Evolutionary conservation across 2,797 vertebrate species (phyloP).

Genomic region (Pangasius larnaudii): DNA sequence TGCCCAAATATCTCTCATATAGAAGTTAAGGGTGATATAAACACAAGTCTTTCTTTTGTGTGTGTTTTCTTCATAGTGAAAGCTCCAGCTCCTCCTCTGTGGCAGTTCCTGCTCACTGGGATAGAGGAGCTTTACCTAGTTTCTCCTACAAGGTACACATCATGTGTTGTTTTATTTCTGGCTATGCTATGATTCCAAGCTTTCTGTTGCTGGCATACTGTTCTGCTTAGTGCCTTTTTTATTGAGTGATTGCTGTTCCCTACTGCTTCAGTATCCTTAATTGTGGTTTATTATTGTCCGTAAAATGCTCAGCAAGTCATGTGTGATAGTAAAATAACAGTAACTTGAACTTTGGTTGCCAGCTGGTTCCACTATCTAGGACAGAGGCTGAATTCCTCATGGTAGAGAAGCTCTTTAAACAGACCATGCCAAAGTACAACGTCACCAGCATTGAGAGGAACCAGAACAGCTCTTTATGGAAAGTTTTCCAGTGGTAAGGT

Average conservation of each 20-base stretch:
- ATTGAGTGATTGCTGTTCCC: not conserved
- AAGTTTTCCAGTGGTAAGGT: slow-evolving; percentile 84
- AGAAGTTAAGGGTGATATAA: not conserved
- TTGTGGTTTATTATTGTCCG: not conserved
- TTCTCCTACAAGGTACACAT: slow-evolving; percentile 82
- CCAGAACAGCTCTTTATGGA: slow-evolving; percentile 86
- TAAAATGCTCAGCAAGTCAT: not conserved
- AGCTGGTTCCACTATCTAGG: slow-evolving; percentile 72
- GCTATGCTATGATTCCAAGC: not conserved
- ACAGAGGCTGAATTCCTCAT: slow-evolving; percentile 75
- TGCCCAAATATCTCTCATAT: not conserved
- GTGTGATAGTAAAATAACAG: not conserved
- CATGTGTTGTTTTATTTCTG: not conserved
- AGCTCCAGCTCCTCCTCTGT: slow-evolving; percentile 55
- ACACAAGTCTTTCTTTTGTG: not conserved
- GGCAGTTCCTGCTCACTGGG: slow-evolving; percentile 84
- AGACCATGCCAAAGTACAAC: slow-evolving; percentile 74
- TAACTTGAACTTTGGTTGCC: slow-evolving; percentile 28
- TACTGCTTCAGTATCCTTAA: not conserved
- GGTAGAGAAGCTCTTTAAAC: slow-evolving; percentile 77
- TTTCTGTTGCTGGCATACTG: not conserved
- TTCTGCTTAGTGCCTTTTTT: not conserved
- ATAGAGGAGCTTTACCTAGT: slow-evolving; percentile 77
- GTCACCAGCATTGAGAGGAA: slow-evolving; percentile 79
- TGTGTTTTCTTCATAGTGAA: slow-evolving; percentile 51